Evolutionary conservation across 2,888 invertebrate species (phyloP).

Genomic region (Spodoptera picta): DNA sequence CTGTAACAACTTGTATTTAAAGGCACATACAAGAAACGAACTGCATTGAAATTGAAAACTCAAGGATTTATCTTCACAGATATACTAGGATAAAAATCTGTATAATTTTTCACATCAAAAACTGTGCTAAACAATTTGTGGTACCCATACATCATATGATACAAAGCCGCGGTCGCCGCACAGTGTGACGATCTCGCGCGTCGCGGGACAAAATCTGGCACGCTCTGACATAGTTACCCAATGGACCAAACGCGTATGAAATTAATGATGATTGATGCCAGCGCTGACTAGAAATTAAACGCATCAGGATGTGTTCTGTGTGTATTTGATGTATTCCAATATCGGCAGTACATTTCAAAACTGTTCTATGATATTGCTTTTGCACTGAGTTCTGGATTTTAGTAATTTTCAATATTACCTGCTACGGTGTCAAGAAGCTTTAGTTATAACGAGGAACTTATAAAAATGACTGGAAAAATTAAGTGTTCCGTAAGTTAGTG

Average conservation of each 20-base stretch:
- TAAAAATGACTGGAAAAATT: no score
- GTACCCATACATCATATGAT: constrained; percentile 26
- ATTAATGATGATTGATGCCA: constrained; percentile 54
- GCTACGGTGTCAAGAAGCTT: no score
- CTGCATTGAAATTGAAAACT: neutral
- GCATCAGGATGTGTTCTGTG: neutral
- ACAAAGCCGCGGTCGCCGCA: constrained; percentile 33
- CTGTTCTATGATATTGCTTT: no score
- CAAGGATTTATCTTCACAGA: neutral
- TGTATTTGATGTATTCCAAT: no score
- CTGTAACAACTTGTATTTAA: no score
- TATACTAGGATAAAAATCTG: neutral
- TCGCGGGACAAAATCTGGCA: constrained; percentile 46
- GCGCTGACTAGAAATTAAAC: constrained; percentile 34
- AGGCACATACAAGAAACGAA: no score
- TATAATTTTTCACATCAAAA: constrained; percentile 18
- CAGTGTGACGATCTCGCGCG: constrained; percentile 39
- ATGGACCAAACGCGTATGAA: constrained; percentile 50
- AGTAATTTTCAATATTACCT: no score
- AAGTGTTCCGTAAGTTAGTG: no score
- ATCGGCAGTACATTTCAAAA: no score
- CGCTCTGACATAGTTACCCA: constrained; percentile 53
- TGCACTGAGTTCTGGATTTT: no score
- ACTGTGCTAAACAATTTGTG: constrained; percentile 14
- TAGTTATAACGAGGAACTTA: no score